Conservation (phyloP, 2,113 vertebrate species). For the Clarias macrocephalus region DNA sequence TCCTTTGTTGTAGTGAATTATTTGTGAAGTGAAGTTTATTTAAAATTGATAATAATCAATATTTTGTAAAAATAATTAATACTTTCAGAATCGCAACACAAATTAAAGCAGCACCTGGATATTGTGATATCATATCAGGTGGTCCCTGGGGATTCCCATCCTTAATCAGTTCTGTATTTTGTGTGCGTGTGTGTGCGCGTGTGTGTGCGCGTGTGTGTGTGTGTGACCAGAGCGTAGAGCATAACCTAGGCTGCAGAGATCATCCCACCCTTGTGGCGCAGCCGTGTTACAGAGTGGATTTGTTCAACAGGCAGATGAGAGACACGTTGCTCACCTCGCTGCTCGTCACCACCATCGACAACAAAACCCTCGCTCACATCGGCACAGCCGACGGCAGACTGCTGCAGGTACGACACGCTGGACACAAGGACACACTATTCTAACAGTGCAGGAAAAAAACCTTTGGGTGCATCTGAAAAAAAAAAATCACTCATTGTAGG, state of each 20-base stretch:
- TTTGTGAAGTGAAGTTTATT: too few relatives aligned
- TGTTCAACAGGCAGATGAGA: conserved; percentile 82
- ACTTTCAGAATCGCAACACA: too few relatives aligned
- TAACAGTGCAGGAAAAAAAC: background rate
- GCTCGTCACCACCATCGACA: conserved; percentile 73
- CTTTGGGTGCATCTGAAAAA: background rate
- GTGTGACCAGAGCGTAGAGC: conserved; percentile 62
- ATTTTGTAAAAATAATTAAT: too few relatives aligned
- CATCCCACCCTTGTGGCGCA: conserved; percentile 79
- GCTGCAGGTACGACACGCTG: conserved; percentile 77
- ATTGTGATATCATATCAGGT: too few relatives aligned
- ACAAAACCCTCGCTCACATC: conserved; percentile 84
- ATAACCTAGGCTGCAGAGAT: conserved; percentile 70
- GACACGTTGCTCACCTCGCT: conserved; percentile 81
- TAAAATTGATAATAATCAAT: too few relatives aligned
- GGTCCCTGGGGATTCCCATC: too few relatives aligned
- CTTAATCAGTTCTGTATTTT: background rate
- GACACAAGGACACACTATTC: background rate
- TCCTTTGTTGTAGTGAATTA: too few relatives aligned
- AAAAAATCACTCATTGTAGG: background rate
- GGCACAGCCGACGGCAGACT: conserved; percentile 85
- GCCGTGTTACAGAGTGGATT: conserved; percentile 76
- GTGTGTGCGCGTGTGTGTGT: conserved; percentile 1
- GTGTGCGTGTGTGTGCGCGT: background rate
- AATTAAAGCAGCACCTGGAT: too few relatives aligned